A percentile compares a stretch with the other conserved stretches of the same genome.
Evolutionary conservation across 2,888 invertebrate genomes (phyloP).

Genomic region (Mythimna ferrago): DNA sequence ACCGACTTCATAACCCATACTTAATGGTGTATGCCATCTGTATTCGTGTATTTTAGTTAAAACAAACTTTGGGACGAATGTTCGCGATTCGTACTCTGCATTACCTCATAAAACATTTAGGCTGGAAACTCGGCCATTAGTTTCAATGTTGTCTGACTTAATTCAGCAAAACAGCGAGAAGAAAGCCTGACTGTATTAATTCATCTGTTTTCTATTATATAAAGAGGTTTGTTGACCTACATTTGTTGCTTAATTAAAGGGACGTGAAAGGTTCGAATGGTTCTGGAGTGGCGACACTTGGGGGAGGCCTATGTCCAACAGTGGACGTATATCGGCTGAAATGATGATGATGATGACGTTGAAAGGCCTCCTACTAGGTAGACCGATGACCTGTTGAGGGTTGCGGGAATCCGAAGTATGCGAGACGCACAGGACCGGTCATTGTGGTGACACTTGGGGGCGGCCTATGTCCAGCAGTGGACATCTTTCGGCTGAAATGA

Average conservation of each 20-base stretch:
- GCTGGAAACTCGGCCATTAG: conserved; percentile 45
- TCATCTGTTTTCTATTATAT: conserved; percentile 14
- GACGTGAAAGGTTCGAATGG: not conserved
- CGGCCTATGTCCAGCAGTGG: no score
- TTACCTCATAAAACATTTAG: conserved; percentile 52
- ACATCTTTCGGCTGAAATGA: no score
- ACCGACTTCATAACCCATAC: conserved; percentile 50
- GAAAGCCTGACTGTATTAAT: conserved; percentile 6
- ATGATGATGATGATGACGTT: no score
- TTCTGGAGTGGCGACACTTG: no score
- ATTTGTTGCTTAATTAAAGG: conserved; percentile 18
- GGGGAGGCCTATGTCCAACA: no score
- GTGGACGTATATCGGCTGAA: no score
- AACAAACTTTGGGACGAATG: conserved; percentile 53
- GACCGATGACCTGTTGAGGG: no score
- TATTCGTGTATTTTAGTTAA: conserved; percentile 58
- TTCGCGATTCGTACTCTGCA: conserved; percentile 41
- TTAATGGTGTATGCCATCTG: conserved; percentile 54
- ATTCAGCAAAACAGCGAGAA: conserved; percentile 37
- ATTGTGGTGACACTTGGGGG: no score
- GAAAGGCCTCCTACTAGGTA: no score
- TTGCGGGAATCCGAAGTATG: no score
- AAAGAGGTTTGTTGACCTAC: conserved; percentile 11
- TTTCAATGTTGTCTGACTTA: conserved; percentile 45
- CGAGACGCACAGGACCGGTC: no score